Conservation (phyloP, 2,888 invertebrate species). For the Mesorhabditis sp. region DNA sequence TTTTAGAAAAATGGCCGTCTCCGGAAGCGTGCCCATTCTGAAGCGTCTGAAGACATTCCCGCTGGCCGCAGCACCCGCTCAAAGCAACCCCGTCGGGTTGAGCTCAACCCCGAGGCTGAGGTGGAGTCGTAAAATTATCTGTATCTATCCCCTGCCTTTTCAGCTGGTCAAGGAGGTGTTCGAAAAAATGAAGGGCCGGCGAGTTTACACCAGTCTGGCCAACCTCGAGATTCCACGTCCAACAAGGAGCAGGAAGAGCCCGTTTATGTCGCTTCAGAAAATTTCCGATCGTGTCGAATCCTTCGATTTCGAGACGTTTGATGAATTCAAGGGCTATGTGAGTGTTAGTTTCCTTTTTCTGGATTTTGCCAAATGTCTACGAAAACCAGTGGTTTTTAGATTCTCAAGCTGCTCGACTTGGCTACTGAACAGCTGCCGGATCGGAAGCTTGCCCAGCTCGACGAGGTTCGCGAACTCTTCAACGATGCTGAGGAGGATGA, state of each 20-base stretch:
- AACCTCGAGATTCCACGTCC: constrained; percentile 5
- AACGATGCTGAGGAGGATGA: constrained; percentile 5
- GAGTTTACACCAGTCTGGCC: not conserved
- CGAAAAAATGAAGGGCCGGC: not conserved
- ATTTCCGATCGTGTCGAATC: not conserved
- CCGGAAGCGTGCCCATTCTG: too few relatives aligned
- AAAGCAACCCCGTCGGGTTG: too few relatives aligned
- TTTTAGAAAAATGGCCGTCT: constrained; percentile 2
- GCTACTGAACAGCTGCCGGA: not conserved
- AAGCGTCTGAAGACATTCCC: too few relatives aligned
- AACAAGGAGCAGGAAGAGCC: not conserved
- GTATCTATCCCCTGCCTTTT: not conserved
- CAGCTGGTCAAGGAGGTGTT: not conserved
- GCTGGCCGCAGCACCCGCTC: too few relatives aligned
- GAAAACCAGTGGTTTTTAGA: not conserved
- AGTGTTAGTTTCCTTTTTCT: not conserved
- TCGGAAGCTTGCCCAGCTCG: not conserved
- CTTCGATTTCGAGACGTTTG: not conserved
- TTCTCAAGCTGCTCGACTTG: not conserved
- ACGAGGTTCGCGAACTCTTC: not conserved
- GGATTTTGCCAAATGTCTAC: not conserved
- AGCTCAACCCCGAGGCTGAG: too few relatives aligned
- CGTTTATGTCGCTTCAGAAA: not conserved
- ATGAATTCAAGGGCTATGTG: not conserved
- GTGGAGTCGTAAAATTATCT: not conserved